Evolutionary conservation across 1,140 invertebrate species (phyloP), one percentile per base, ranked within the genome.

Genomic region (Oreohelix idahoensis): DNA sequence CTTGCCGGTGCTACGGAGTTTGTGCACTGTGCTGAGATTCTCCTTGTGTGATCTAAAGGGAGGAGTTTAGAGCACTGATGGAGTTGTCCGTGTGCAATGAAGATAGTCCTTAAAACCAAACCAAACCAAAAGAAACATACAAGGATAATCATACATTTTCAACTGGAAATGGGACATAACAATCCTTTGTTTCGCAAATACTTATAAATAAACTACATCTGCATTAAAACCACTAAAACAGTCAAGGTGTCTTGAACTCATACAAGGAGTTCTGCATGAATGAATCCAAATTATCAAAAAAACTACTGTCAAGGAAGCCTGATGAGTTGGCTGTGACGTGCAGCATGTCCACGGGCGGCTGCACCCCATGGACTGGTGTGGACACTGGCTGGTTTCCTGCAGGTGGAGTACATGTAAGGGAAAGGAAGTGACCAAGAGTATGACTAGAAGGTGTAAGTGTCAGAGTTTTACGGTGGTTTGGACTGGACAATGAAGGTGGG

Each of bases 241-340:
- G 15, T 58, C 26, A 58, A 5, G 63, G 63, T 32, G 63, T 66
- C 17, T 32, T 32, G 8, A 29, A 66, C 63, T 66, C 63, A 32
- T 66, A 32, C 32, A 32, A 2, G 23, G 51, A 58, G 17, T 66
- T 66, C n/a, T 66, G 63, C 63, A 66, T 66, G 29, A 66, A 17
- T 10, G 63, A 66, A 66, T 66, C 63, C 63, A 66, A 66, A 17
- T 2, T 66, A 66, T 66, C 63, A 66, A 66, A 66, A 17, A 66
- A 66, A 32, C 63, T 66, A 32, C 63, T 32, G 29, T 66, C 63
- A 29, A 66, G 63, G 11, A 66, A 66, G 17, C n/a, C 63, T 35
- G 63, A 66, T 10, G 63, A 66, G 17, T 66, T 66, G 29, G n/a
- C 29, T 8, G 63, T 17, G 29, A 10, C 63, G 5, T 32, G 63